Evolutionary conservation across 1,140 invertebrate genomes (phyloP).

Genomic region (Hylaeus anthracinus): DNA sequence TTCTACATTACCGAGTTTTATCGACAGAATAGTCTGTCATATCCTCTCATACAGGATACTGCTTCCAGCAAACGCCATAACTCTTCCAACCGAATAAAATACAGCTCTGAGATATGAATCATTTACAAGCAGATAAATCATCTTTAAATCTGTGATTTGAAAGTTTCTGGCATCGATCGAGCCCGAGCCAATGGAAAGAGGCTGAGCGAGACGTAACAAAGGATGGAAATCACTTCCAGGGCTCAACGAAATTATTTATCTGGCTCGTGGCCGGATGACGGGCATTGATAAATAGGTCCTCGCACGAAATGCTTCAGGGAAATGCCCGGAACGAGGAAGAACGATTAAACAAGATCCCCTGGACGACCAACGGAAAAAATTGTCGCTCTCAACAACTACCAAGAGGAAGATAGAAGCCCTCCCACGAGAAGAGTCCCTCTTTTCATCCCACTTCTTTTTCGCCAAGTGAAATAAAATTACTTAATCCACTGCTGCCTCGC

Average conservation of each 20-base stretch:
- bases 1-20: no score
- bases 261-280: constrained; percentile 23
- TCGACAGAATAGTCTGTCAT: no score
- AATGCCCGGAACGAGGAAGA: constrained; percentile 18
- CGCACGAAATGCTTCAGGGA: constrained; percentile 34
- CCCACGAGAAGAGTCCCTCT: no score
- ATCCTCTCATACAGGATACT: no score
- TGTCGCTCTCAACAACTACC: constrained; percentile 6
- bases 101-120: no score
- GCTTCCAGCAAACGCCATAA: no score
- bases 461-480: constrained; percentile 30
- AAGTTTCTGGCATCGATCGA: not conserved
- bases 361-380: constrained; percentile 8
- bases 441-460: not conserved
- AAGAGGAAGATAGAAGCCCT: not conserved
- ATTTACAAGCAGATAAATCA: not conserved
- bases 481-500: constrained; percentile 18
- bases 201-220: not conserved
- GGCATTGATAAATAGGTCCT: constrained; percentile 58
- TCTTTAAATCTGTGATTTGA: not conserved
- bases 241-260: constrained; percentile 57
- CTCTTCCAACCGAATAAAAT: no score
- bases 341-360: constrained; percentile 50
- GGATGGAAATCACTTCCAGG: constrained; percentile 5
- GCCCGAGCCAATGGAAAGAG: not conserved